Conservation (phyloP, 2,888 invertebrate species). For the Lithophane semibrunnea region DNA sequence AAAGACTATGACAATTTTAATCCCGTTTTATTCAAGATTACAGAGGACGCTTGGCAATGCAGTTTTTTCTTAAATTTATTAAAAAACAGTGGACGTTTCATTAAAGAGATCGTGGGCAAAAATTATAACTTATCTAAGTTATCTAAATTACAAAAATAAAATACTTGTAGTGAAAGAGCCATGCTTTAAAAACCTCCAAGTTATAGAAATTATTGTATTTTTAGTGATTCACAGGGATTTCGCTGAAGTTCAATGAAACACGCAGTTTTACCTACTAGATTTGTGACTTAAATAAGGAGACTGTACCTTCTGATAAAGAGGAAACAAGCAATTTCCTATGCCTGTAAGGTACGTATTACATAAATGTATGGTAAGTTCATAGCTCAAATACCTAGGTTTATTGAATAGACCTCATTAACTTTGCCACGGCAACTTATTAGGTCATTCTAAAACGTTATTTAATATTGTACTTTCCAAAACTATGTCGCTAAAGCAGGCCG, state of each 20-base stretch:
- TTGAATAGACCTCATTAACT: neutral
- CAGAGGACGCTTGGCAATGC: neutral
- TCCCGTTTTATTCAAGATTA: slow-evolving; percentile 43
- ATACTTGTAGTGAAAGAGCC: neutral
- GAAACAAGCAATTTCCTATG: slow-evolving; percentile 75
- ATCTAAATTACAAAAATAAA: neutral
- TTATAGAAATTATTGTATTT: slow-evolving; percentile 7
- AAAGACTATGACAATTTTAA: slow-evolving; percentile 48
- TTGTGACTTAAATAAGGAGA: slow-evolving; percentile 73
- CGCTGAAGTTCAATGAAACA: slow-evolving; percentile 48
- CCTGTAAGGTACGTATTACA: slow-evolving; percentile 22
- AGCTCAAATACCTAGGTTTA: neutral
- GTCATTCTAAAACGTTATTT: neutral
- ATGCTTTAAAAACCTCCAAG: neutral
- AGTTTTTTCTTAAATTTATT: slow-evolving; percentile 24
- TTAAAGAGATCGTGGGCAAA: neutral
- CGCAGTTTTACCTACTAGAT: slow-evolving; percentile 65
- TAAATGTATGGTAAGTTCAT: neutral
- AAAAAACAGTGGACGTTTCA: neutral
- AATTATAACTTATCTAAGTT: neutral
- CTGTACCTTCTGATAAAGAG: slow-evolving; percentile 68
- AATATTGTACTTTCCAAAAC: neutral
- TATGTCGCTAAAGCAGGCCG: too few species aligned
- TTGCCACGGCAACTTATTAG: too few species aligned
- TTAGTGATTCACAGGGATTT: slow-evolving; percentile 27